Evolutionary conservation across 2,888 invertebrate genomes (phyloP), one percentile per base, ranked within the genome.

Genomic region (Pammene aurita): DNA sequence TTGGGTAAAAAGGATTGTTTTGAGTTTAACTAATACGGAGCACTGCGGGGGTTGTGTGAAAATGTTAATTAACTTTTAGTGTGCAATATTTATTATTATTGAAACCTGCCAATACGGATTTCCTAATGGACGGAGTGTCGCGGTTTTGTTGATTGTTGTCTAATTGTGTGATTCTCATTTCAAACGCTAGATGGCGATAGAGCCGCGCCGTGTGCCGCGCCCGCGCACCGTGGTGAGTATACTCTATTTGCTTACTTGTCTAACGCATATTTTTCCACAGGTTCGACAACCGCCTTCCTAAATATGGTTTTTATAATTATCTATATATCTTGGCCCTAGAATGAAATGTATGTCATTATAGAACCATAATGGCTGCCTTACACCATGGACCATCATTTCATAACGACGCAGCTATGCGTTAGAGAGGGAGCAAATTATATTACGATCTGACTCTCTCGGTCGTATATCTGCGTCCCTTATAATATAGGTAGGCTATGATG

Each of bases 111-210:
- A 66, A 63, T n/a, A 48, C 54, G 35, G 34, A 52, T 50, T 57
- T 38, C 34, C 38, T 41, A 66, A 46, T 35, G 46, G 52, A 44
- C 26, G 54, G 56, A 38, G 44, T 38, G 46, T 60, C 62, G 56
- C 68, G 63, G 67, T 50, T 16, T 71, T 61, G 61, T 72, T 72
- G 58, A 57, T 41, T 66, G 66, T 58, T 75, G 74, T 89, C 89
- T 91, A 92, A 92, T 87, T 80, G 84, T 80, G 84, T 89, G 91
- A 91, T 90, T 92, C 89, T 90, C 83, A 81, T 89, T 89, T 88
- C 79, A 85, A 78, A 86, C 82, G 88, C 76, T 92, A 91, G 91
- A 89, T 91, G 77, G 79, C 79, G 87, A 42, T 42, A 42, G 11
- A 78, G 80, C 84, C 75, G 73, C 74, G 75, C 75, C 74, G 75